Evolutionary conservation across 2,113 vertebrate genomes (phyloP).

Genomic region (Vulpes ferrilata): DNA sequence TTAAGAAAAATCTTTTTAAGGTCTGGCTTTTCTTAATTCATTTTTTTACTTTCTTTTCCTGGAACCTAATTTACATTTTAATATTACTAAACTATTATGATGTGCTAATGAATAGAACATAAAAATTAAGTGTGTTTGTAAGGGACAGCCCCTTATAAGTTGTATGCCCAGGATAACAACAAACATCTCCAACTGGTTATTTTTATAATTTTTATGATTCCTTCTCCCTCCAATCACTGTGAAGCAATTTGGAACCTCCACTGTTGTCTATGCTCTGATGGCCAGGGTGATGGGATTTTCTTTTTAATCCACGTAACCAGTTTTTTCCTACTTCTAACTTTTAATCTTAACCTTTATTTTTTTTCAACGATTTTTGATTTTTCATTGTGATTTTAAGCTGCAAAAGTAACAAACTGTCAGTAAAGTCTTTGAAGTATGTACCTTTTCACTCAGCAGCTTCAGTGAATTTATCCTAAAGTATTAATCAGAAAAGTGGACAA

Average conservation of each 20-base stretch:
- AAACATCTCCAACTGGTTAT: neutral
- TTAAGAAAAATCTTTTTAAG: conserved; percentile 24
- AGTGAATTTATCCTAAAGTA: neutral
- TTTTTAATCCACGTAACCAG: conserved; percentile 39
- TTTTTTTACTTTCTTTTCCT: conserved; percentile 13
- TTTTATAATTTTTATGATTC: conserved; percentile 33
- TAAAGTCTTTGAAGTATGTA: conserved; percentile 34
- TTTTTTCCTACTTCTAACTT: neutral
- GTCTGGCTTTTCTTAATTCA: conserved; percentile 9
- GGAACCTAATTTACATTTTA: conserved; percentile 48
- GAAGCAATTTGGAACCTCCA: neutral
- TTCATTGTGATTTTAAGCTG: conserved; percentile 41
- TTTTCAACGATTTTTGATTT: neutral
- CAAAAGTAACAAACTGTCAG: neutral
- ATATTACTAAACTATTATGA: neutral
- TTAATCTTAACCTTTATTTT: neutral
- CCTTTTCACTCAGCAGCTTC: neutral
- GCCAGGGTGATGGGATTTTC: neutral
- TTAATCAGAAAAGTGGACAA: neutral
- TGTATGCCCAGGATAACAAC: neutral
- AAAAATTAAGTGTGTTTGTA: conserved; percentile 30
- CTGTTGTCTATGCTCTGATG: neutral
- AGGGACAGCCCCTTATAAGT: neutral
- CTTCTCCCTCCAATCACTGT: neutral
- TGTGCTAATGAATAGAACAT: neutral